Conservation (phyloP, 2,113 vertebrate species). For the Carollia perspicillata region DNA sequence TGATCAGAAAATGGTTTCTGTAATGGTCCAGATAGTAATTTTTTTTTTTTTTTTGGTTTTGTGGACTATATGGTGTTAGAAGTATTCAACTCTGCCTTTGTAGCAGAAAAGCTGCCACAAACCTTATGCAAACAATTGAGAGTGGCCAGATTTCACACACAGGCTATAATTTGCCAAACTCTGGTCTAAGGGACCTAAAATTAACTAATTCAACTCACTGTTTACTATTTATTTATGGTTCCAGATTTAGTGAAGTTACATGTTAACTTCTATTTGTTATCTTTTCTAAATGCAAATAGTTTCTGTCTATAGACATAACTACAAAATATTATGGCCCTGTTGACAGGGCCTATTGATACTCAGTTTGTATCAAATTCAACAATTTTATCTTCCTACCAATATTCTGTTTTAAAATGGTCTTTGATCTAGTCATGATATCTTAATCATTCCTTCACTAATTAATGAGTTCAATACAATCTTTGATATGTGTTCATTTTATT, state of each 20-base stretch:
- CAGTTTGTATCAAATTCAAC: not conserved
- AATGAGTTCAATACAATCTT: slow-evolving; percentile 15
- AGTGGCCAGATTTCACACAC: not conserved
- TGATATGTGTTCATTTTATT: not conserved
- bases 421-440: not conserved
- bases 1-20: not conserved
- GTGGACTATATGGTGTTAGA: not conserved
- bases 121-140: not conserved
- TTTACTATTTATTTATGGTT: not conserved
- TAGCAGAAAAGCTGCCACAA: not conserved
- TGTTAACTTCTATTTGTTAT: not conserved
- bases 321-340: not conserved
- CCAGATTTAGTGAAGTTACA: not conserved
- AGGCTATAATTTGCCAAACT: not conserved
- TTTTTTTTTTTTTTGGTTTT: not conserved
- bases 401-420: not conserved
- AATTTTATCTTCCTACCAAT: not conserved
- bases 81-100: not conserved
- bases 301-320: not conserved
- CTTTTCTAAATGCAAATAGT: not conserved
- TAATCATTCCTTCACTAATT: not conserved
- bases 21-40: not conserved
- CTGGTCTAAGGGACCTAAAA: not conserved
- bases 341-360: not conserved
- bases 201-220: not conserved